Evolutionary conservation across 2,888 invertebrate genomes (phyloP), one percentile per base, ranked within the genome.

Genomic region (Thymelicus lineola): DNA sequence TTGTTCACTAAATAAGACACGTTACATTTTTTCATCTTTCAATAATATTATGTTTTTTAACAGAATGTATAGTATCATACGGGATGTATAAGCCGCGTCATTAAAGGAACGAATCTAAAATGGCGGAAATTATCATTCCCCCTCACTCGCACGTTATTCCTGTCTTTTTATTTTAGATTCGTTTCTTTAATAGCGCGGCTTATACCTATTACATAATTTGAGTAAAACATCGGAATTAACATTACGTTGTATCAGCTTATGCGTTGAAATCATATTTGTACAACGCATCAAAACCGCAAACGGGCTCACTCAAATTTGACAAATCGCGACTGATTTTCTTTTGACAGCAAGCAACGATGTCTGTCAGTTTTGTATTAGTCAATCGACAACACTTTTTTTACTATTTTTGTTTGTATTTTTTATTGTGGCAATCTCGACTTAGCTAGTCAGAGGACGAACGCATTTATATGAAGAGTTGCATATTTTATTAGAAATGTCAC

Each of bases 281-380:
- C 55, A 55, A 55, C 55, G 55, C 55, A 55, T 10, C 55, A 9
- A 53, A 17, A 53, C 17, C 48, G 53, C 14, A 7, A 9, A 35
- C 14, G 28, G 9, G 5, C 9, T 14, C 17, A 35, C 28, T 38
- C n/a, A 7, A 63, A 50, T 42, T 70, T 67, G 42, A 69, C 42
- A 53, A 62, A 64, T 57, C 66, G 71, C 72, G 74, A 74, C 71
- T 75, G 74, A 72, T 75, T 74, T 74, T 74, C 64, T 61, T 64
- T 63, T 36, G 38, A 55, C 45, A 53, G 60, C 45, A 58, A n/a
- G 17, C 61, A 57, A 17, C n/a, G 9, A 50, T 53, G 20, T 45
- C 35, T 59, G 64, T 62, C 59, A 15, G 28, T 7, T 55, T 14
- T 66, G 36, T 59, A 59, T 48, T 66, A 20, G 57, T 57, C 53